phyloP scores from a whole-genome alignment of 37 sponge, comb jelly and placozoan genomes.

The Spongia lamella region DNA sequence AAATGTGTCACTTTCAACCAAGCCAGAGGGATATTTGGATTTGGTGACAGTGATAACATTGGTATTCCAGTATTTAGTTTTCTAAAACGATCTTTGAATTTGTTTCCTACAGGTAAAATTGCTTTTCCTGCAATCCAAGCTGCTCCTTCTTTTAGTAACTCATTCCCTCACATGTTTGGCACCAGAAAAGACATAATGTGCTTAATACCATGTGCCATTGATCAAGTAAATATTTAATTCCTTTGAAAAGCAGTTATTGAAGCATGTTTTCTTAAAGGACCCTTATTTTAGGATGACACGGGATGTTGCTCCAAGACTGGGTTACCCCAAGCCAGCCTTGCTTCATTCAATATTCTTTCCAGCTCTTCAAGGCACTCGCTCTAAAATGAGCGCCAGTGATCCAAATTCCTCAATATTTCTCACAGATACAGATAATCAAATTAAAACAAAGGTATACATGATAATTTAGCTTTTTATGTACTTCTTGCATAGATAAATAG shows the following conservation, averaged over 20 bases:
- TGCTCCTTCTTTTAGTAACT: constrained; percentile 89
- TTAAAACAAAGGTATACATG: constrained; percentile 86
- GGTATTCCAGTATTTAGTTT: constrained; percentile 37
- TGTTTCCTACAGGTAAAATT: constrained; percentile 66
- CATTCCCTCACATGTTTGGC: constrained; percentile 97
- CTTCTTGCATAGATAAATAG: constrained; percentile 79
- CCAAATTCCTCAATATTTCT: constrained; percentile 94
- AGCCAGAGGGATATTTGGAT: constrained; percentile 96
- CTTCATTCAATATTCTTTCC: constrained; percentile 98
- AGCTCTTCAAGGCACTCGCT: constrained; percentile 94
- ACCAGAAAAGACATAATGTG: constrained; percentile 81
- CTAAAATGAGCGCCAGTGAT: constrained; percentile 98
- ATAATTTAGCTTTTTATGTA: background rate
- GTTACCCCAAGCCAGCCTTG: constrained; percentile 90
- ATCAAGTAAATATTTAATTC: constrained; percentile 74
- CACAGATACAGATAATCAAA: constrained; percentile 78
- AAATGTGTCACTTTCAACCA: constrained; percentile 98
- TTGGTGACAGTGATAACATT: constrained; percentile 88
- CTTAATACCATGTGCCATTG: constrained; percentile 99
- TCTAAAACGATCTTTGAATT: background rate
- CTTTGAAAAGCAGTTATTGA: background rate
- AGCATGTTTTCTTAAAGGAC: constrained; percentile 54
- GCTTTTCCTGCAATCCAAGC: constrained; percentile 98
- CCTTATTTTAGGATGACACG: constrained; percentile 99
- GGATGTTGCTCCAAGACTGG: constrained; percentile 97